A percentile compares a stretch with the other conserved stretches of the same genome.
Conservation (phyloP, 2,113 vertebrate species). For the Ctenodactylus gundi region DNA sequence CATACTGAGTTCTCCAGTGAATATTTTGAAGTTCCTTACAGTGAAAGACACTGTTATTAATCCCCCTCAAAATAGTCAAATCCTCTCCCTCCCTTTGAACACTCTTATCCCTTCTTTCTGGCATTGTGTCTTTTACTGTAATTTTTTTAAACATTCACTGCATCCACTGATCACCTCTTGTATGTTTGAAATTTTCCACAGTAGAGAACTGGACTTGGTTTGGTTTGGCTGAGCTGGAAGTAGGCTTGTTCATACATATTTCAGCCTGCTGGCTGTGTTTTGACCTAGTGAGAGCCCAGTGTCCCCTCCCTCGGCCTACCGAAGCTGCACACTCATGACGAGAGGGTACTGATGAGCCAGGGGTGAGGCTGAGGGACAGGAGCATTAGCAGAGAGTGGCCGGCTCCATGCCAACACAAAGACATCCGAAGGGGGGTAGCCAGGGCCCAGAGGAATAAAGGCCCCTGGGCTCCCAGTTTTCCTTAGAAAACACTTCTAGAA, state of each 20-base stretch:
- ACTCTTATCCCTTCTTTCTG: too few relatives aligned
- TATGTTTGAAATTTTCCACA: background rate
- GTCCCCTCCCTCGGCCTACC: background rate
- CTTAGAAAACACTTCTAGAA: background rate
- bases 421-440: background rate
- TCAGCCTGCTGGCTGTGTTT: background rate
- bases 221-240: conserved; percentile 3
- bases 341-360: background rate
- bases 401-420: background rate
- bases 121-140: too few relatives aligned
- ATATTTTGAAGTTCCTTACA: too few relatives aligned
- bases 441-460: background rate
- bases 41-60: too few relatives aligned
- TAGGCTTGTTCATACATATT: background rate
- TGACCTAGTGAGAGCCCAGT: background rate
- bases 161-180: too few relatives aligned
- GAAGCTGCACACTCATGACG: background rate
- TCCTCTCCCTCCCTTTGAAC: too few relatives aligned
- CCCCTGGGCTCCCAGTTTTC: background rate
- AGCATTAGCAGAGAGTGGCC: background rate
- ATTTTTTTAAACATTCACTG: too few relatives aligned
- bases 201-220: background rate
- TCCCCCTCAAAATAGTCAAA: too few relatives aligned
- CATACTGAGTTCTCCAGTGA: too few relatives aligned
- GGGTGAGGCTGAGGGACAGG: background rate